Percentiles rank a stretch among this genome's conserved stretches.
Evolutionary conservation across 1,140 invertebrate species (phyloP).

Genomic region (Micrasema minimum): DNA sequence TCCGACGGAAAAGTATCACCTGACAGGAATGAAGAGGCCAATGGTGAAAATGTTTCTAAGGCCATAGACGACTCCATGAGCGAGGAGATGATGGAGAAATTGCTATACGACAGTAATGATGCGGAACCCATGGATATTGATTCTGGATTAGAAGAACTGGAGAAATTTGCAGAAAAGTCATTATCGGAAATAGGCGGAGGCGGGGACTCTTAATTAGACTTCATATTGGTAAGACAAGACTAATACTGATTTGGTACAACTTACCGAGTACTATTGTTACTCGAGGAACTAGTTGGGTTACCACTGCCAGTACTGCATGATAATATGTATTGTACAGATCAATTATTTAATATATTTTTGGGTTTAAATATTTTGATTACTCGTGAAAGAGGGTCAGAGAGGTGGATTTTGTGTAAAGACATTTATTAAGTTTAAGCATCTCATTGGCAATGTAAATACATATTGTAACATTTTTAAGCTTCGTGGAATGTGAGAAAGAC

Average conservation of each 20-base stretch:
- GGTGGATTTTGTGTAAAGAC: no score
- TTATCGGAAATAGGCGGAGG: neutral
- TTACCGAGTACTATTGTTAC: no score
- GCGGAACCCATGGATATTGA: slow-evolving; percentile 4
- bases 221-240: no score
- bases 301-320: no score
- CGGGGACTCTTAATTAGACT: neutral
- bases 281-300: no score
- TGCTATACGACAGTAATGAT: slow-evolving; percentile 56
- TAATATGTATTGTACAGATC: no score
- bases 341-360: no score
- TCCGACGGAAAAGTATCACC: slow-evolving; percentile 13
- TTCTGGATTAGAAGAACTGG: neutral
- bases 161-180: slow-evolving; percentile 8
- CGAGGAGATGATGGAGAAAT: slow-evolving; percentile 59
- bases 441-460: neutral
- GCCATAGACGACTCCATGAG: slow-evolving; percentile 54
- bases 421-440: neutral
- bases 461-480: neutral
- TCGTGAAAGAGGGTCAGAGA: no score
- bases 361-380: no score
- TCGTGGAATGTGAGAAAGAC: neutral
- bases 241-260: no score
- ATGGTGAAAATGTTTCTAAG: neutral
- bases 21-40: slow-evolving; percentile 3